Evolutionary conservation across 2,888 invertebrate genomes (phyloP), one percentile per base, ranked within the genome.

Genomic region (Anaspis maculata): DNA sequence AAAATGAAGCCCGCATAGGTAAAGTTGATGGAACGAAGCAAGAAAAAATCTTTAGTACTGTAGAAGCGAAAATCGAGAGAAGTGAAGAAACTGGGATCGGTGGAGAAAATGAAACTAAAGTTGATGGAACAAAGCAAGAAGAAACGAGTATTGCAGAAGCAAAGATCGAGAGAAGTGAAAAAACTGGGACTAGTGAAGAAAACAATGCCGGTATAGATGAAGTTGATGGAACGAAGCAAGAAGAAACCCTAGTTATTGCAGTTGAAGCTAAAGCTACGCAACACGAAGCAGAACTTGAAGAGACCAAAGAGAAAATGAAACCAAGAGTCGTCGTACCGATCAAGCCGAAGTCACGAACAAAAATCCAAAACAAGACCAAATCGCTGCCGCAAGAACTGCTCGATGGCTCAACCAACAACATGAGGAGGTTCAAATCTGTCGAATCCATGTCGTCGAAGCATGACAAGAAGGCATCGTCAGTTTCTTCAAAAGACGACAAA

Each of bases 401-500:
- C n/a, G n/a, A n/a, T n/a, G 5, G 24, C 11, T 24, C 24, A 24
- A 24, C 6, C n/a, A n/a, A n/a, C n/a, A n/a, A n/a, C n/a, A n/a
- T n/a, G n/a, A n/a, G n/a, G n/a, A n/a, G n/a, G n/a, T n/a, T n/a
- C n/a, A n/a, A n/a, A n/a, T n/a, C n/a, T n/a, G n/a, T n/a, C n/a
- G n/a, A n/a, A n/a, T n/a, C n/a, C n/a, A n/a, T n/a, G n/a, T n/a
- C n/a, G n/a, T n/a, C n/a, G n/a, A n/a, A n/a, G n/a, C n/a, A n/a
- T n/a, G n/a, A n/a, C n/a, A n/a, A n/a, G n/a, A n/a, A n/a, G n/a
- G n/a, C n/a, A n/a, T n/a, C n/a, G n/a, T 11, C 11, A 21, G 19
- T 26, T 28, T 26, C 21, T 14, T 15, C 10, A 13, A 19, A 38
- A 12, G n/a, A 27, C 30, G 3, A 23, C 16, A 29, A 10, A 21